Conservation (phyloP, 2,113 vertebrate species). For the Otolemur garnettii region DNA sequence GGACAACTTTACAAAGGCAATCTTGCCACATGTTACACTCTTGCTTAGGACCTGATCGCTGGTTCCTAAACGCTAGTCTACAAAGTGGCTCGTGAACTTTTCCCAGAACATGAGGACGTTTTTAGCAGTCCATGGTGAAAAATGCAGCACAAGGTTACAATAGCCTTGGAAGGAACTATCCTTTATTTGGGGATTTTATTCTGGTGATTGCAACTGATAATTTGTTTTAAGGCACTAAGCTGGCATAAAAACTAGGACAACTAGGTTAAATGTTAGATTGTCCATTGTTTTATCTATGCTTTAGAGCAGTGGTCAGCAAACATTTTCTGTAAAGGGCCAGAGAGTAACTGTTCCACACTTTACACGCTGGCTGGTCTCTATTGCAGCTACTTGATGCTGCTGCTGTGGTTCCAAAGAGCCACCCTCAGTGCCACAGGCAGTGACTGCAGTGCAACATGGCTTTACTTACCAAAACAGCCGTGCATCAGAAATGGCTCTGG, state of each 20-base stretch:
- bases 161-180: background rate
- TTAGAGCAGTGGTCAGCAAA: background rate
- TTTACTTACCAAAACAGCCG: background rate
- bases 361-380: background rate
- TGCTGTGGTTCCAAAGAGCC: background rate
- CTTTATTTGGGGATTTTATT: slow-evolving; percentile 27
- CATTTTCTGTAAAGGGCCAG: background rate
- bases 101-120: background rate
- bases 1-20: background rate
- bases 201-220: background rate
- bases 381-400: background rate
- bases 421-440: background rate
- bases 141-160: background rate
- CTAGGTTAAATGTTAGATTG: background rate
- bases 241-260: background rate
- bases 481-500: background rate
- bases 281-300: background rate
- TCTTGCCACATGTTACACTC: background rate
- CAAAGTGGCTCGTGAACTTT: background rate
- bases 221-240: background rate
- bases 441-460: background rate
- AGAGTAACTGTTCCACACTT: background rate
- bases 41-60: background rate
- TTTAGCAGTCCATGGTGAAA: background rate
- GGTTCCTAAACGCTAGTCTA: background rate